Evolutionary conservation across 2,797 vertebrate genomes (phyloP).

Genomic region (Arrhamphus sclerolepis): DNA sequence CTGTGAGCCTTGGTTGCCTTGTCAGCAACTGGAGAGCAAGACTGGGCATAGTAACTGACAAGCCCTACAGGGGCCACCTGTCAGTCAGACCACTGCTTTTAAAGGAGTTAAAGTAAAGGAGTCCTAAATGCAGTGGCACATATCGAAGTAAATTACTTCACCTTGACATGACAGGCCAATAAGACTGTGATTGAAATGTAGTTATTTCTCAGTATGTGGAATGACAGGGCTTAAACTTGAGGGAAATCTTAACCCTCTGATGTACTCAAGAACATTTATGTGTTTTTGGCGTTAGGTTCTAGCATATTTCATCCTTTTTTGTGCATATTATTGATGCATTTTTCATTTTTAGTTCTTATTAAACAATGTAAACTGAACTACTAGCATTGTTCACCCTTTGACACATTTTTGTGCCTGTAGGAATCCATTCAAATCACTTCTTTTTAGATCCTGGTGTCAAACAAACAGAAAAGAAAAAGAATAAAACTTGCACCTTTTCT

Average conservation of each 20-base stretch:
- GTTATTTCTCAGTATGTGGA: constrained; percentile 25
- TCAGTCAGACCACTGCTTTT: constrained; percentile 57
- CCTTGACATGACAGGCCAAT: constrained; percentile 59
- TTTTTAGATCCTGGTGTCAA: too few species aligned
- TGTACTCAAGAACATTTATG: too few species aligned
- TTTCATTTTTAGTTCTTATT: too few species aligned
- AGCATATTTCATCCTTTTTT: too few species aligned
- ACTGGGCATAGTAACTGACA: constrained; percentile 39
- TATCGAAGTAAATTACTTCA: constrained; percentile 36
- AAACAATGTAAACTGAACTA: too few species aligned
- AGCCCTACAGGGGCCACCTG: constrained; percentile 46
- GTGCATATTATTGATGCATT: too few species aligned
- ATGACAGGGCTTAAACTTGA: constrained; percentile 53
- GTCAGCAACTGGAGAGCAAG: constrained; percentile 52
- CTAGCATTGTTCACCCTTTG: too few species aligned
- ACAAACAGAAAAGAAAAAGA: too few species aligned
- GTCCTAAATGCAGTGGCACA: constrained; percentile 25
- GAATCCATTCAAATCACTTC: too few species aligned
- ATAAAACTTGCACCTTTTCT: too few species aligned
- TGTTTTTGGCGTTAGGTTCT: too few species aligned
- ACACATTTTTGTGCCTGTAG: too few species aligned
- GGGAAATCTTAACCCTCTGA: constrained; percentile 31
- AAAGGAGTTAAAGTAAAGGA: constrained; percentile 36
- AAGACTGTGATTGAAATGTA: constrained; percentile 56
- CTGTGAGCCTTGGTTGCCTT: constrained; percentile 26